Base-by-base conservation (phyloP, 2,113 vertebrate species). In the Brachypteracias leptosomus region DNA sequence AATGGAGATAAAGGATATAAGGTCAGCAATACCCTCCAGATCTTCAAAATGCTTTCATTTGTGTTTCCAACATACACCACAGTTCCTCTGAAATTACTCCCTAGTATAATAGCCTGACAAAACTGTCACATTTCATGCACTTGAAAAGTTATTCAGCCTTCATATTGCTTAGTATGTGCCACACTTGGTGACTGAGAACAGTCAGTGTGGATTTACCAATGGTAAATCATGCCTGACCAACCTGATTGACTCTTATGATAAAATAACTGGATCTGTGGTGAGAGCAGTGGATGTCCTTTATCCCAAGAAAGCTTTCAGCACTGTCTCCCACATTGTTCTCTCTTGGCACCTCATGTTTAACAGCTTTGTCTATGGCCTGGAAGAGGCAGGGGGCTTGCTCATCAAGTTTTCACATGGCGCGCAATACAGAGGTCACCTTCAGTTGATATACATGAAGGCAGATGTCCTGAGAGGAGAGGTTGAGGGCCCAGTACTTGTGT, bases 141-240 rank as follows among this genome's bases (percentile, higher is more conserved):
- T 70, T 54, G n/a, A 73, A 79, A 94, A 89, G 76, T 77, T 84
- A 84, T 36, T 89, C 72, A 94, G 65, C 55, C 40, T 86, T 89
- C 55, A 20, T 16, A 35, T 13, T 40, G 21, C 36, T 81, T 29
- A 55, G 10, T 42, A 36, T 1, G 3, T 55, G 55, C 38, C 42
- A 67, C 59, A 16, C 46, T 58, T 46, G 25, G 46, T 36, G 22
- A 81, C 10, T 36, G 55, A 80, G 65, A 89, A 62, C n/a, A 91
- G 55, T 16, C 77, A 88, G 81, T 20, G 51, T 3, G 13, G 22
- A 81, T 75, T 93, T 52, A 81, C 47, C 33, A 26, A n/a, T 11
- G 42, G 28, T 71, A 75, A 75, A 63, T 63, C 66, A 55, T 21
- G 11, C 33, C 80, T 84, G 63, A 70, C 16, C 58, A 63, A 46